phyloP scores from a whole-genome alignment of 2,113 vertebrate genomes.

The Lepidothrix coronata region DNA sequence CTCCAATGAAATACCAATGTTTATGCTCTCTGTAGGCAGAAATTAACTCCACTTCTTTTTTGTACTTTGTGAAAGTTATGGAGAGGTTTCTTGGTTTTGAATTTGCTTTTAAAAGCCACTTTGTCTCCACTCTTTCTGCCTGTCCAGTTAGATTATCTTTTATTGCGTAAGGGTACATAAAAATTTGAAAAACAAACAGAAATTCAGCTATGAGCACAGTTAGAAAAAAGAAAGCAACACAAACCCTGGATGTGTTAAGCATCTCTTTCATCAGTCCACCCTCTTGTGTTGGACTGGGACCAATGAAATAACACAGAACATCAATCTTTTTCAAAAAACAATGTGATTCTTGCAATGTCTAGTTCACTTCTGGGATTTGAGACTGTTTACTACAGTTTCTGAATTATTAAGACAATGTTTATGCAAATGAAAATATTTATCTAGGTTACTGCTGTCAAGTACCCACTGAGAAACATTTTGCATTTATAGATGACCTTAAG shows the following conservation, averaged over 20 bases:
- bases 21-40: not conserved
- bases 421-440: conserved; percentile 66
- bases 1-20: not conserved
- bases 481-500: conserved; percentile 43
- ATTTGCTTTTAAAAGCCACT: not conserved
- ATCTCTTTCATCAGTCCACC: conserved; percentile 31
- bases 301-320: conserved; percentile 16
- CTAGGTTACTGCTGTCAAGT: conserved; percentile 56
- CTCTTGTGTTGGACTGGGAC: not conserved
- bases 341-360: conserved; percentile 15
- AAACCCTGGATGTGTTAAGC: conserved; percentile 3
- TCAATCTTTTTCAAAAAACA: conserved; percentile 35
- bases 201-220: conserved; percentile 1
- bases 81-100: not conserved
- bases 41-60: not conserved
- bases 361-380: conserved; percentile 61
- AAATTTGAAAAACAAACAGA: conserved; percentile 36
- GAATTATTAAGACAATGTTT: conserved; percentile 55
- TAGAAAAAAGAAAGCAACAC: conserved; percentile 2
- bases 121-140: not conserved
- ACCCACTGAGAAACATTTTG: conserved; percentile 31
- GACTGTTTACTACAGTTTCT: conserved; percentile 58
- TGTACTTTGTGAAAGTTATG: not conserved
- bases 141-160: conserved; percentile 46
- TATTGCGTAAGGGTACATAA: conserved; percentile 15